Evolutionary conservation across 1,140 invertebrate genomes (phyloP).

Genomic region (Eurosta solidaginis): DNA sequence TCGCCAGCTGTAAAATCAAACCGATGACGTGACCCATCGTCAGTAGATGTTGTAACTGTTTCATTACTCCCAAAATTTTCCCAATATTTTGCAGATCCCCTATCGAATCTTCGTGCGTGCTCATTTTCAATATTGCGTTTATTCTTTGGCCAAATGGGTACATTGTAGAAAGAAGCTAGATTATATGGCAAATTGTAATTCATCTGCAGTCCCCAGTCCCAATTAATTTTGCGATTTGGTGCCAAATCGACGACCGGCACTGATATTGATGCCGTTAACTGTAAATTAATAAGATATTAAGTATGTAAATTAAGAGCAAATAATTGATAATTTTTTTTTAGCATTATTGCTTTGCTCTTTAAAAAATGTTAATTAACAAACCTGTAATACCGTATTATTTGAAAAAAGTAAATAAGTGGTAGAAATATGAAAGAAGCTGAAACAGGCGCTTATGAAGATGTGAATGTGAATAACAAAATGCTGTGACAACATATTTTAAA

Average conservation of each 20-base stretch:
- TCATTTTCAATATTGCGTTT: background rate
- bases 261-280: constrained; percentile 5
- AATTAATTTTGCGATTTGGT: constrained; percentile 43
- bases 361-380: background rate
- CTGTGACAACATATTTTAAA: background rate
- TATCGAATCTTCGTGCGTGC: background rate
- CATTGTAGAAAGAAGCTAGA: constrained; percentile 46
- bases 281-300: background rate
- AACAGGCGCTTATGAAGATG: background rate
- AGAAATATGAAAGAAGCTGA: background rate
- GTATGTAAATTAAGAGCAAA: too few species aligned
- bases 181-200: constrained; percentile 46
- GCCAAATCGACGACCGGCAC: constrained; percentile 43
- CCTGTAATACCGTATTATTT: background rate
- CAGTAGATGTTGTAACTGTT: background rate
- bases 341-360: too few species aligned
- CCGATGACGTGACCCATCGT: background rate
- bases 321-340: too few species aligned
- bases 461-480: background rate
- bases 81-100: background rate
- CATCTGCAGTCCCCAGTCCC: constrained; percentile 54
- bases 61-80: background rate
- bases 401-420: background rate
- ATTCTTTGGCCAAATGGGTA: constrained; percentile 44
- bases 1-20: constrained; percentile 50